Percentiles rank a stretch among this genome's conserved stretches.
phyloP scores from a whole-genome alignment of 2,113 vertebrate species.

The Eurypyga helias region DNA sequence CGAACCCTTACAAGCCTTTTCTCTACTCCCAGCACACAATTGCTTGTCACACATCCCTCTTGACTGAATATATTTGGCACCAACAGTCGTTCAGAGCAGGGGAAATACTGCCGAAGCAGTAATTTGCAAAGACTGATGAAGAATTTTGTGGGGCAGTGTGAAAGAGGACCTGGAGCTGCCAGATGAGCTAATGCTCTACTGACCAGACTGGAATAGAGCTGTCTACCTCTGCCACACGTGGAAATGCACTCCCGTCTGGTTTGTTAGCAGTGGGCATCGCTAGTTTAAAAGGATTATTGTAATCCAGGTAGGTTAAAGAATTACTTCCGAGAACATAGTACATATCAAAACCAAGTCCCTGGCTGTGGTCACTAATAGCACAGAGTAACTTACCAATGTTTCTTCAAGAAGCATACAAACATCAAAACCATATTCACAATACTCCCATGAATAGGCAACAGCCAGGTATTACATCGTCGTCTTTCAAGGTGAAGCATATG shows the following conservation, averaged over 20 bases:
- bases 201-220: not conserved
- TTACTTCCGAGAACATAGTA: not conserved
- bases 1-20: not conserved
- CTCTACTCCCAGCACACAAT: slow-evolving; percentile 27
- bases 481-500: not conserved
- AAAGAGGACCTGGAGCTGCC: not conserved
- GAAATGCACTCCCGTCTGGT: not conserved
- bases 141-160: not conserved
- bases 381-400: not conserved
- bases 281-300: not conserved
- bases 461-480: not conserved
- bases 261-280: not conserved
- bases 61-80: not conserved
- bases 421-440: not conserved
- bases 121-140: not conserved
- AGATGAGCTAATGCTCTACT: not conserved
- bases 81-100: not conserved
- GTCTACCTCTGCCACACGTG: not conserved
- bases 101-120: not conserved
- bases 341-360: not conserved
- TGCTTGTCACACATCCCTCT: not conserved
- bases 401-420: not conserved
- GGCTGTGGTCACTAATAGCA: not conserved
- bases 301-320: not conserved
- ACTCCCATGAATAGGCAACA: not conserved